A percentile compares a stretch with the other conserved stretches of the same genome.
phyloP scores from a whole-genome alignment of 1,140 invertebrate species.

The Oreohelix idahoensis region DNA sequence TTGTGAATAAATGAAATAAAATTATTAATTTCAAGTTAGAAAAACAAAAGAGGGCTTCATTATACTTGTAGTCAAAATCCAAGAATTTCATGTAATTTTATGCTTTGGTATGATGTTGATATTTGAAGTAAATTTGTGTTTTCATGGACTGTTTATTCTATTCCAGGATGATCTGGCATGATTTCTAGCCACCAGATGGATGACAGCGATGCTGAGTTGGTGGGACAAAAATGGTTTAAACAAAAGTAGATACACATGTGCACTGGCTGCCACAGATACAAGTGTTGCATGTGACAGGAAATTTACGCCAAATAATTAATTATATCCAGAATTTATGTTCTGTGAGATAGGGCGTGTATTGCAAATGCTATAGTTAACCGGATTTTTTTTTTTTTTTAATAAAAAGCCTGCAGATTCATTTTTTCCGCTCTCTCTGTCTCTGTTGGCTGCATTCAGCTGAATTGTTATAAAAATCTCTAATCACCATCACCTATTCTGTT shows the following conservation, averaged over 20 bases:
- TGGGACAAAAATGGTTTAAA: not conserved
- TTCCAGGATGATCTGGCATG: constrained; percentile 32
- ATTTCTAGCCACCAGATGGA: constrained; percentile 9
- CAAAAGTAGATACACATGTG: not conserved
- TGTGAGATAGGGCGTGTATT: not conserved
- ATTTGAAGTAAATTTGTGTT: too few relatives aligned
- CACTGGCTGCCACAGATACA: not conserved
- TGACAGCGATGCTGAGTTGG: not conserved
- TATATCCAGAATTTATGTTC: constrained; percentile 7
- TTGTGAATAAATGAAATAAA: too few relatives aligned
- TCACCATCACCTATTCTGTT: too few relatives aligned
- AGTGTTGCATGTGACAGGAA: not conserved
- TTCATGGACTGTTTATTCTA: too few relatives aligned
- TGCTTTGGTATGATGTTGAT: too few relatives aligned
- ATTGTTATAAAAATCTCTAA: constrained; percentile 6
- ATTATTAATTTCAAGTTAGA: too few relatives aligned
- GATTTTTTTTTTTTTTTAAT: not conserved
- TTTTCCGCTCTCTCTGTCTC: not conserved
- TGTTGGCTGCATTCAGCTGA: not conserved
- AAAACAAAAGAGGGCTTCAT: too few relatives aligned
- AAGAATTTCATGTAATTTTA: too few relatives aligned
- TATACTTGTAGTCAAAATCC: too few relatives aligned
- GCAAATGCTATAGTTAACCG: not conserved
- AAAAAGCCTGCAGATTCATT: not conserved
- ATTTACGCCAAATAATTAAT: not conserved